Conservation (phyloP, 2,888 invertebrate genomes). For the Hedya salicella region DNA sequence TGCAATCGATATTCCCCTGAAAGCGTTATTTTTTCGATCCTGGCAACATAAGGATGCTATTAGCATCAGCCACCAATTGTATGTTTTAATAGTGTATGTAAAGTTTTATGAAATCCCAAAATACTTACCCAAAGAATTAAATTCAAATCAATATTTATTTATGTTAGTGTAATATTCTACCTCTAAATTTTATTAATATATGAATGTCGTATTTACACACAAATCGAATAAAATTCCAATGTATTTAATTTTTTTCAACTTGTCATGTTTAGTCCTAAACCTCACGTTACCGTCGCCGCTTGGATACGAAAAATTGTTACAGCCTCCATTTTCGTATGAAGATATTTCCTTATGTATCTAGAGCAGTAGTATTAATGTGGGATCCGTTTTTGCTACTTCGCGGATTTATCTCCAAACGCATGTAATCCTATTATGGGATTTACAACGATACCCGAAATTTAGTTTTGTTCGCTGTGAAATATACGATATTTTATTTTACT, state of each 20-base stretch:
- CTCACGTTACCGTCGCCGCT: background rate
- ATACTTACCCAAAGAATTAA: no score
- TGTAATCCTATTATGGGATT: slow-evolving; percentile 28
- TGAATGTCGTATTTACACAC: no score
- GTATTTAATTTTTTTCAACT: background rate
- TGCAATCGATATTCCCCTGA: no score
- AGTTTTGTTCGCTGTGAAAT: background rate
- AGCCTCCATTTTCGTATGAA: background rate
- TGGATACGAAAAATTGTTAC: background rate
- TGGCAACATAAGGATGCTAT: no score
- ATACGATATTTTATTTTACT: background rate
- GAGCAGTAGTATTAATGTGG: background rate
- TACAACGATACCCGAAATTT: slow-evolving; percentile 14
- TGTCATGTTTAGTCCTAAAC: background rate
- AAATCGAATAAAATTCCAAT: background rate
- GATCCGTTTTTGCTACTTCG: slow-evolving; percentile 10
- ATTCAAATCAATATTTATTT: no score
- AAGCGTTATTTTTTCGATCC: no score
- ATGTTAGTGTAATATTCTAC: no score
- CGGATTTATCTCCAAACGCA: slow-evolving; percentile 11
- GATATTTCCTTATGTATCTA: background rate
- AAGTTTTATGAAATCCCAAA: no score
- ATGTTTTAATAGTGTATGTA: no score
- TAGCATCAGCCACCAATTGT: no score
- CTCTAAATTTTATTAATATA: no score